Evolutionary conservation across 2,888 invertebrate species (phyloP).

Genomic region (Epiblema foenella): DNA sequence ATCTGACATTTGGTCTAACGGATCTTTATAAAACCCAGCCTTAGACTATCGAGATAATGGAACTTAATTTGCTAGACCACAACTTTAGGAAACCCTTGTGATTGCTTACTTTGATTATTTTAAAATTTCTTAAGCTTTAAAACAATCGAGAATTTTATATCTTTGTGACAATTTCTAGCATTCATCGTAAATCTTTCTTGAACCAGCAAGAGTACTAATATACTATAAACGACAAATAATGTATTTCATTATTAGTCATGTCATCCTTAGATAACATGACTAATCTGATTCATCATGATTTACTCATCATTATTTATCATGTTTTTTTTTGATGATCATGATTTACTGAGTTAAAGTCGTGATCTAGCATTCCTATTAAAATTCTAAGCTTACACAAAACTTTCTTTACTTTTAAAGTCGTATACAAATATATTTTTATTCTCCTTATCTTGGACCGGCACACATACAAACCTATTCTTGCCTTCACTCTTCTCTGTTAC

Average conservation of each 20-base stretch:
- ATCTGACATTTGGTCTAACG: too few relatives aligned
- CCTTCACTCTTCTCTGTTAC: slow-evolving; percentile 71
- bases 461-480: slow-evolving; percentile 75
- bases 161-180: too few relatives aligned
- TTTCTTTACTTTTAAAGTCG: slow-evolving; percentile 80
- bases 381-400: slow-evolving; percentile 68
- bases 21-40: too few relatives aligned
- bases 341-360: slow-evolving; percentile 24
- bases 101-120: not conserved
- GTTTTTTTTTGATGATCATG: too few relatives aligned
- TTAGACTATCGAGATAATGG: not conserved
- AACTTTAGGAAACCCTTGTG: slow-evolving; percentile 28
- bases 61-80: slow-evolving; percentile 9
- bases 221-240: too few relatives aligned
- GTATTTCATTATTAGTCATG: too few relatives aligned
- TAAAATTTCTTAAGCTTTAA: not conserved
- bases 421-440: slow-evolving; percentile 81
- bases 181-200: too few relatives aligned
- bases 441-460: slow-evolving; percentile 72
- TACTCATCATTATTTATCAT: too few relatives aligned
- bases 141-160: too few relatives aligned
- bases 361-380: slow-evolving; percentile 29
- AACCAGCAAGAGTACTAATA: too few relatives aligned
- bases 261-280: too few relatives aligned
- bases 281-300: too few relatives aligned